phyloP scores from a whole-genome alignment of 2,113 vertebrate genomes.

The Tetraodon nigroviridis region DNA sequence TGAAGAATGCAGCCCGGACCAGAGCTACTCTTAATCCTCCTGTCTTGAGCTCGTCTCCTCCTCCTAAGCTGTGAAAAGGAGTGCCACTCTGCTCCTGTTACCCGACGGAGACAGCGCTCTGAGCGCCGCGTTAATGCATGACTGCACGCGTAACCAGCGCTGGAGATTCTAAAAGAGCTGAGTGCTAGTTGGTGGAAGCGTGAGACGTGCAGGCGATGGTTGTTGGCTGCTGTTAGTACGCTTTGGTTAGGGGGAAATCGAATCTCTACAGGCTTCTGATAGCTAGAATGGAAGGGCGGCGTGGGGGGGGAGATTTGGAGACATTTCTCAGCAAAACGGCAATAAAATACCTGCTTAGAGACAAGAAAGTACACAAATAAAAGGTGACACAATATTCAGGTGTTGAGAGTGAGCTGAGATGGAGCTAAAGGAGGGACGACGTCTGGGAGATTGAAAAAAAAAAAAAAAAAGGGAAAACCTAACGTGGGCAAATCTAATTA shows the following conservation, averaged over 20 bases:
- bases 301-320: constrained; percentile 11
- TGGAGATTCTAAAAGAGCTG: constrained; percentile 35
- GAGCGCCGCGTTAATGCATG: constrained; percentile 57
- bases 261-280: constrained; percentile 2
- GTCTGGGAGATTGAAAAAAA: constrained; percentile 12
- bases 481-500: neutral
- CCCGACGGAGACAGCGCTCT: constrained; percentile 42
- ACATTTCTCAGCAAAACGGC: constrained; percentile 50
- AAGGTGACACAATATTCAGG: constrained; percentile 38
- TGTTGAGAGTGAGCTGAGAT: constrained; percentile 20
- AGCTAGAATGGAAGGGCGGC: constrained; percentile 9
- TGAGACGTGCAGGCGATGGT: neutral
- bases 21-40: constrained; percentile 30
- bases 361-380: constrained; percentile 51
- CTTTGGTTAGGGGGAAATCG: constrained; percentile 15
- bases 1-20: constrained; percentile 26
- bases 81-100: constrained; percentile 65
- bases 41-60: constrained; percentile 30
- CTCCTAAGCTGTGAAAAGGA: constrained; percentile 42
- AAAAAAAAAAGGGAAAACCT: constrained; percentile 11
- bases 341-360: constrained; percentile 65
- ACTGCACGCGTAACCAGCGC: constrained; percentile 54
- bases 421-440: constrained; percentile 5
- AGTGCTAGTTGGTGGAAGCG: constrained; percentile 27
- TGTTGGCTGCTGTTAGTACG: constrained; percentile 35